Evolutionary conservation across 1,140 invertebrate species (phyloP).

Genomic region (Pentalonia nigronervosa): DNA sequence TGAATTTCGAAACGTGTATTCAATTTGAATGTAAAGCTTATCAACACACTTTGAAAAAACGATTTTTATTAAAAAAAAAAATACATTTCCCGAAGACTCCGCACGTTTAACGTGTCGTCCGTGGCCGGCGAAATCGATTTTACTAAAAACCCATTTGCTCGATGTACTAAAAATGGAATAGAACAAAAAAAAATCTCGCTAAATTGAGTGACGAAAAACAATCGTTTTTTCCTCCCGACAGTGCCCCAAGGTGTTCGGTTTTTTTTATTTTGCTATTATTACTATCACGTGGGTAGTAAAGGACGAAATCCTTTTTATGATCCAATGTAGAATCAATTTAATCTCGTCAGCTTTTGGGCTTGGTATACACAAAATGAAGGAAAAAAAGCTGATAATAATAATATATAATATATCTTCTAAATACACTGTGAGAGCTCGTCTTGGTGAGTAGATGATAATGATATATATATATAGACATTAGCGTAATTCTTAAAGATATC

Average conservation of each 20-base stretch:
- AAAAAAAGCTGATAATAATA: not conserved
- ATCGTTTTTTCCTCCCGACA: conserved; percentile 8
- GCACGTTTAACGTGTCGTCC: conserved; percentile 1
- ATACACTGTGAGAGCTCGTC: not conserved
- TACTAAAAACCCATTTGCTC: conserved; percentile 46
- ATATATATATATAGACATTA: not conserved
- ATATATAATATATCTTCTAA: conserved; percentile 28
- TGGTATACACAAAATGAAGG: not conserved
- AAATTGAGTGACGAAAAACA: conserved; percentile 55
- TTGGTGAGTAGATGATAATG: not conserved
- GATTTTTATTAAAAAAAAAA: conserved; percentile 13
- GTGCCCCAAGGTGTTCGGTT: not conserved
- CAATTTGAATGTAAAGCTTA: conserved; percentile 38
- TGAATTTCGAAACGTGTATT: not conserved
- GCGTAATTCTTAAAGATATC: not conserved
- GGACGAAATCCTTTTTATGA: conserved; percentile 28
- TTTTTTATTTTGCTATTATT: conserved; percentile 38
- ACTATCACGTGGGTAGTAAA: not conserved
- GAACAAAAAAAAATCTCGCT: conserved; percentile 31
- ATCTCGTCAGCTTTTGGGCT: not conserved
- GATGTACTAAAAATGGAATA: conserved; percentile 14
- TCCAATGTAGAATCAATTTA: conserved; percentile 35
- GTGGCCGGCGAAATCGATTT: conserved; percentile 46
- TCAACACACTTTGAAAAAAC: not conserved
- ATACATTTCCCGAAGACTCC: conserved; percentile 19